Conservation (phyloP, 1,140 invertebrate genomes). For the Artemia franciscana region DNA sequence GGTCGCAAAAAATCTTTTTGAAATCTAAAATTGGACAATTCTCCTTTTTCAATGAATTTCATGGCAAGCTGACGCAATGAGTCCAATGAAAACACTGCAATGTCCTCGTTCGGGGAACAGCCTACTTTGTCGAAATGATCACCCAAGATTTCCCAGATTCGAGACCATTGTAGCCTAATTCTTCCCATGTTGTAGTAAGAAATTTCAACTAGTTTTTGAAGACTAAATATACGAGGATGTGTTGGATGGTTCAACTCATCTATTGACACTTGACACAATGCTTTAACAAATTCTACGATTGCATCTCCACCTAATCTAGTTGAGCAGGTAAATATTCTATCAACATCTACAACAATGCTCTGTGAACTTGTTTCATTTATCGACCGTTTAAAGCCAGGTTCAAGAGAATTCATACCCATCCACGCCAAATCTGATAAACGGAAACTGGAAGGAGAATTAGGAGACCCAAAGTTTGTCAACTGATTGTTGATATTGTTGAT, state of each 20-base stretch:
- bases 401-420: conserved; percentile 35
- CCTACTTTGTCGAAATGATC: conserved; percentile 77
- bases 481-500: conserved; percentile 22
- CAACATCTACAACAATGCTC: conserved; percentile 94
- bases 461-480: not conserved
- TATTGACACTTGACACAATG: conserved; percentile 72
- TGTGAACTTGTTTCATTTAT: conserved; percentile 96
- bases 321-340: conserved; percentile 92
- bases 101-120: conserved; percentile 83
- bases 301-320: conserved; percentile 89
- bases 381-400: conserved; percentile 79
- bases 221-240: conserved; percentile 80
- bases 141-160: conserved; percentile 73
- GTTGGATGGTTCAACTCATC: conserved; percentile 71
- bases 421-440: conserved; percentile 24
- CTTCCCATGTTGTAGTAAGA: conserved; percentile 99
- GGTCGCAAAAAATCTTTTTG: conserved; percentile 98
- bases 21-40: conserved; percentile 96
- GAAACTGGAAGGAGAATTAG: conserved; percentile 14
- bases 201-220: conserved; percentile 98
- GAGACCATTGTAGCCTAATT: conserved; percentile 91
- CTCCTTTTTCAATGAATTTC: conserved; percentile 99
- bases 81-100: conserved; percentile 93
- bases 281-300: conserved; percentile 91
- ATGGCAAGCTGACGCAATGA: conserved; percentile 89